Percentiles rank a stretch among this genome's conserved stretches.
phyloP scores from a whole-genome alignment of 1,140 invertebrate genomes.

The Drosophila azteca region DNA sequence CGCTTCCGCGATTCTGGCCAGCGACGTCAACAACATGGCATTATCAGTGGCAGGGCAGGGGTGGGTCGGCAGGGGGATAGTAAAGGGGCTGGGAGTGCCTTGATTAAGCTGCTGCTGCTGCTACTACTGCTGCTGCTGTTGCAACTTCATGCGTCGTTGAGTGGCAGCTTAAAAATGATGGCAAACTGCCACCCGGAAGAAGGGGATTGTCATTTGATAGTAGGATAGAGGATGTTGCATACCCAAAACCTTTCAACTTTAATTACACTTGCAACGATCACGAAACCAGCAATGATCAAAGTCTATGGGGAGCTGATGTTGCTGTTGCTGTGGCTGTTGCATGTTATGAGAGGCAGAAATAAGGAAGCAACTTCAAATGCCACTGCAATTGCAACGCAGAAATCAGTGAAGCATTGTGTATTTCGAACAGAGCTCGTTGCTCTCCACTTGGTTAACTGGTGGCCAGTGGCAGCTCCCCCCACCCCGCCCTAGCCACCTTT shows the following conservation, averaged over 20 bases:
- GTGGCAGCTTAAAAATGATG: constrained; percentile 33
- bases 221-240: neutral
- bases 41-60: constrained; percentile 45
- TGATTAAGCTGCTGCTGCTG: constrained; percentile 52
- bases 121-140: constrained; percentile 27
- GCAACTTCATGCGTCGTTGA: constrained; percentile 56
- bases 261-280: constrained; percentile 10
- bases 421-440: constrained; percentile 51
- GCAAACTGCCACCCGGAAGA: constrained; percentile 51
- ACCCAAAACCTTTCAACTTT: constrained; percentile 7
- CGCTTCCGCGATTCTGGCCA: constrained; percentile 71
- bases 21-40: constrained; percentile 31
- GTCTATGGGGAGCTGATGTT: neutral
- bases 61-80: constrained; percentile 4
- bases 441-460: constrained; percentile 9
- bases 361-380: constrained; percentile 67
- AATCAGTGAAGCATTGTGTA: constrained; percentile 77
- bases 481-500: constrained; percentile 28
- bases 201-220: neutral
- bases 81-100: constrained; percentile 21
- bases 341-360: constrained; percentile 69
- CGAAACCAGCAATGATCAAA: constrained; percentile 14
- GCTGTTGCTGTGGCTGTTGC: constrained; percentile 2
- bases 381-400: constrained; percentile 56
- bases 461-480: constrained; percentile 26